Percentiles rank a stretch among this genome's conserved stretches.
phyloP scores from a whole-genome alignment of 1,140 invertebrate genomes.

The Drosophila sp. region DNA sequence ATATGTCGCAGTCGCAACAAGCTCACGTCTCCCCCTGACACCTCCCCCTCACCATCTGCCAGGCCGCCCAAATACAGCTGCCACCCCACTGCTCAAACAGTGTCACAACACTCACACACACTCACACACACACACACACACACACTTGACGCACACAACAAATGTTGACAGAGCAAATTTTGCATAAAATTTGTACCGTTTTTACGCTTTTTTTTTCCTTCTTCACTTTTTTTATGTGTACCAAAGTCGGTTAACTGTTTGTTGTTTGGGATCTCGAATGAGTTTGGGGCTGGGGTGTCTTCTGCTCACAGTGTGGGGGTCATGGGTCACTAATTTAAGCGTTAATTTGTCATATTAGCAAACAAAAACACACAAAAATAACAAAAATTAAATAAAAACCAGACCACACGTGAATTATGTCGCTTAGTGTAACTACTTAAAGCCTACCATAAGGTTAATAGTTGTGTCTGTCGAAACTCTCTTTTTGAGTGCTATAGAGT shows the following conservation, averaged over 20 bases:
- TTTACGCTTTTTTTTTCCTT: conserved; percentile 14
- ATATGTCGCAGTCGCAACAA: conserved; percentile 14
- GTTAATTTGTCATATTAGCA: conserved; percentile 49
- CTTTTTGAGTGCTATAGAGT: no score
- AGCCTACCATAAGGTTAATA: neutral
- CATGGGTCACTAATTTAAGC: conserved; percentile 45
- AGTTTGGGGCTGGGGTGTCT: neutral
- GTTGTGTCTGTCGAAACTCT: neutral
- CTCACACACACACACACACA: conserved; percentile 7
- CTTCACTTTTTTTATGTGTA: neutral
- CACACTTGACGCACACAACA: conserved; percentile 28
- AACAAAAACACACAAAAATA: conserved; percentile 1
- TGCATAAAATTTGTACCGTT: conserved; percentile 47
- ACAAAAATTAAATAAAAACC: neutral
- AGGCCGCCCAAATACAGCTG: neutral
- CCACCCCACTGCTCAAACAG: conserved; percentile 45
- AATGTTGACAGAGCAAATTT: conserved; percentile 64
- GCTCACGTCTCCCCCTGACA: neutral
- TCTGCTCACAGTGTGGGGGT: neutral
- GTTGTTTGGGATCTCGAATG: conserved; percentile 2
- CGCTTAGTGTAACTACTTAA: conserved; percentile 2
- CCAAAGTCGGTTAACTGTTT: conserved; percentile 24
- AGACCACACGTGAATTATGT: conserved; percentile 27
- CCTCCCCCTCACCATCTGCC: neutral
- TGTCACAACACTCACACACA: conserved; percentile 52